A percentile compares a stretch with the other conserved stretches of the same genome.
Conservation (phyloP, 2,888 invertebrate species). For the Chydorus sphaericus region DNA sequence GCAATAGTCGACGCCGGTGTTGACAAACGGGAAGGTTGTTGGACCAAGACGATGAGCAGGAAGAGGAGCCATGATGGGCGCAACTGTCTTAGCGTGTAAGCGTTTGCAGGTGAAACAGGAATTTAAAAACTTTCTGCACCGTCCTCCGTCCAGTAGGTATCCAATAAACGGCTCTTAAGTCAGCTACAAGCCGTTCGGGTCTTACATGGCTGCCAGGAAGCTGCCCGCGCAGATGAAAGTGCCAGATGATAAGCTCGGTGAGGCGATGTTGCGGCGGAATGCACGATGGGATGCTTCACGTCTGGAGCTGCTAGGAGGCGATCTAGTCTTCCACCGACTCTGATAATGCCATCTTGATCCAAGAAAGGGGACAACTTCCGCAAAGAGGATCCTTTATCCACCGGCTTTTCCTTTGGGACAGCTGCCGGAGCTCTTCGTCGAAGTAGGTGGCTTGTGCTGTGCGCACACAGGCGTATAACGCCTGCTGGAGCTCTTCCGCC, state of each 20-base stretch:
- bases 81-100: neutral
- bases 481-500: neutral
- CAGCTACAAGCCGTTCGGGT: no score
- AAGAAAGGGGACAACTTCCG: neutral
- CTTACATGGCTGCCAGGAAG: no score
- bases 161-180: no score
- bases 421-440: neutral
- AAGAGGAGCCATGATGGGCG: conserved; percentile 4
- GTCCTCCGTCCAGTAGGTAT: no score
- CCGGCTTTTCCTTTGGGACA: neutral
- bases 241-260: neutral
- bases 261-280: neutral
- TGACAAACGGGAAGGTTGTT: neutral
- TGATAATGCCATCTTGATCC: neutral
- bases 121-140: no score
- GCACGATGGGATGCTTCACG: neutral
- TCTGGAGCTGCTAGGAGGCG: neutral
- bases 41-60: neutral
- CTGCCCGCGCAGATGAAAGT: neutral
- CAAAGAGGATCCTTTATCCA: neutral
- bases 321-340: neutral
- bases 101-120: neutral
- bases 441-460: neutral
- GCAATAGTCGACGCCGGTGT: conserved; percentile 7
- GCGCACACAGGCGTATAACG: neutral